A percentile compares a stretch with the other conserved stretches of the same genome.
Evolutionary conservation across 2,888 invertebrate species (phyloP).

Genomic region (Incurvaria masculella): DNA sequence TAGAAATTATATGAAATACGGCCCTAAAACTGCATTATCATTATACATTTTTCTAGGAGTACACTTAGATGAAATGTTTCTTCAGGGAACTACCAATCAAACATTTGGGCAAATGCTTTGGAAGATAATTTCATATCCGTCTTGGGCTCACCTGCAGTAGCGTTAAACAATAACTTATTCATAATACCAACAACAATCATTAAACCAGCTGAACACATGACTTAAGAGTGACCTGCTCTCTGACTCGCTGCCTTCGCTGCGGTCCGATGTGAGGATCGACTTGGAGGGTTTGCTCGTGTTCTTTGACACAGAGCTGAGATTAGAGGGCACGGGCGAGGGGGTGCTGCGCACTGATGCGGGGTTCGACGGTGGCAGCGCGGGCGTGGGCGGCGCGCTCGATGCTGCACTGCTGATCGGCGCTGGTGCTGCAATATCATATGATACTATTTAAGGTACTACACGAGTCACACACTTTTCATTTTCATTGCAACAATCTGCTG

Average conservation of each 20-base stretch:
- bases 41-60: too few relatives aligned
- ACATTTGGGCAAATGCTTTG: too few relatives aligned
- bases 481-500: too few relatives aligned
- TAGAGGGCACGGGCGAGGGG: conserved; percentile 71
- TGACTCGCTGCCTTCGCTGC: conserved; percentile 67
- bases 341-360: conserved; percentile 70
- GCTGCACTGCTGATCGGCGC: conserved; percentile 21
- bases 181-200: conserved; percentile 4
- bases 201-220: neutral
- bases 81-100: too few relatives aligned
- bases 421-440: conserved; percentile 10
- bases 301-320: conserved; percentile 65
- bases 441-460: conserved; percentile 7
- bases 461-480: conserved; percentile 2
- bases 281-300: conserved; percentile 63
- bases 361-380: conserved; percentile 52
- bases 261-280: conserved; percentile 64
- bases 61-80: too few relatives aligned
- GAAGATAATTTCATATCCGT: too few relatives aligned
- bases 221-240: conserved; percentile 63
- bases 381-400: conserved; percentile 30
- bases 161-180: conserved; percentile 4
- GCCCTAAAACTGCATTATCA: too few relatives aligned
- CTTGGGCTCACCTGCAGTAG: conserved; percentile 3
- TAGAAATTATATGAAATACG: too few relatives aligned